phyloP scores from a whole-genome alignment of 2,113 vertebrate species.

The Ariopsis seemanni region DNA sequence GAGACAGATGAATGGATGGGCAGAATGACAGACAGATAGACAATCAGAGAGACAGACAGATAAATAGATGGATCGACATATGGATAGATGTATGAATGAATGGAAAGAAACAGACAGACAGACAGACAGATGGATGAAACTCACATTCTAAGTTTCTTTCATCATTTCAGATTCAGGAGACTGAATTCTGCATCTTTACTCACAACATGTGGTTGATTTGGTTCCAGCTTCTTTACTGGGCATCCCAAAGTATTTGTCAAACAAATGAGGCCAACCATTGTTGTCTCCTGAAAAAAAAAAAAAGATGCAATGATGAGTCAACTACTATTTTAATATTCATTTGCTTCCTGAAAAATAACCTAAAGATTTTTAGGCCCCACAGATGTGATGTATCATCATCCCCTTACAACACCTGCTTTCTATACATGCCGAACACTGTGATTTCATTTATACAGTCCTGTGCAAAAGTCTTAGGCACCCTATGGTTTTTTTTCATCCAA shows the following conservation, averaged over 20 bases:
- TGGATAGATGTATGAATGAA: background rate
- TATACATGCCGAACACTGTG: background rate
- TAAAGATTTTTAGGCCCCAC: background rate
- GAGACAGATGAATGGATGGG: background rate
- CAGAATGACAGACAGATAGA: background rate
- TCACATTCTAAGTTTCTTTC: background rate
- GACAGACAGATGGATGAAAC: background rate
- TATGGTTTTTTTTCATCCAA: too few species aligned
- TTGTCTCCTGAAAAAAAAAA: conserved; percentile 81
- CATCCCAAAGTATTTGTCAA: conserved; percentile 85
- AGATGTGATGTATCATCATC: background rate
- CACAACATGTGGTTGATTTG: conserved; percentile 80
- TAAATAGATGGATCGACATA: background rate
- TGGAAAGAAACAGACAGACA: background rate
- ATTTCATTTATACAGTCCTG: background rate
- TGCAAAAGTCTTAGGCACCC: too few species aligned
- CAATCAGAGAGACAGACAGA: background rate
- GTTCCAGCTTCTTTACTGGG: conserved; percentile 66
- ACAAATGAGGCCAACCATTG: conserved; percentile 88
- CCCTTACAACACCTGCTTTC: background rate
- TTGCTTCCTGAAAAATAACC: background rate
- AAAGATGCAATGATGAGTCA: conserved; percentile 9
- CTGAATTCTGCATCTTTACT: conserved; percentile 49
- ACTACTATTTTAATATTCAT: background rate
- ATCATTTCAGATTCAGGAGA: background rate